Conservation (phyloP, 2,113 vertebrate genomes). For the Anarhynchus alexandrinus region DNA sequence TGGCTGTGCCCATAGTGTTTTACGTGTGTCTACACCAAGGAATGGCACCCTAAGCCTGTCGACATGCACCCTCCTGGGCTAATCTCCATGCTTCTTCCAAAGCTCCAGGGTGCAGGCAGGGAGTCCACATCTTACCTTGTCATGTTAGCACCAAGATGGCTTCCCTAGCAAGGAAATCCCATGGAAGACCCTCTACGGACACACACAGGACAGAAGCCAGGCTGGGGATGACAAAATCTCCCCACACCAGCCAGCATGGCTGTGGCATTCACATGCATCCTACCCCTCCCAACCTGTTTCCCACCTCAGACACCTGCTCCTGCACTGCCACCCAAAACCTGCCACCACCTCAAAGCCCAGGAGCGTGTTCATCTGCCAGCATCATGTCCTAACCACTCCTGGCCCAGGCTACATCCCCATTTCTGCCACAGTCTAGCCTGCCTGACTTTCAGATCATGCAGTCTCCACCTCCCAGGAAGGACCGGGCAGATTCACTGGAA, state of each 20-base stretch:
- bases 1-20: neutral
- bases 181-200: neutral
- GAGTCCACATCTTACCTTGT: neutral
- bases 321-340: neutral
- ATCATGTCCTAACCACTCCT: neutral
- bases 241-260: neutral
- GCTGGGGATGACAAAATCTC: neutral
- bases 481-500: accelerated
- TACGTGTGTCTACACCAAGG: neutral
- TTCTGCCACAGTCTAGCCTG: neutral
- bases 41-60: neutral
- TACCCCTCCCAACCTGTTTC: neutral
- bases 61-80: accelerated
- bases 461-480: neutral
- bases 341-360: neutral
- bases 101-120: neutral
- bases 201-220: neutral
- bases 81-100: neutral
- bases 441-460: neutral
- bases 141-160: neutral
- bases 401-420: neutral
- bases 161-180: neutral
- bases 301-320: neutral
- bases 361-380: neutral
- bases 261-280: neutral